Conservation (phyloP, 2,888 invertebrate genomes). For the Listrodromus nycthemerus region DNA sequence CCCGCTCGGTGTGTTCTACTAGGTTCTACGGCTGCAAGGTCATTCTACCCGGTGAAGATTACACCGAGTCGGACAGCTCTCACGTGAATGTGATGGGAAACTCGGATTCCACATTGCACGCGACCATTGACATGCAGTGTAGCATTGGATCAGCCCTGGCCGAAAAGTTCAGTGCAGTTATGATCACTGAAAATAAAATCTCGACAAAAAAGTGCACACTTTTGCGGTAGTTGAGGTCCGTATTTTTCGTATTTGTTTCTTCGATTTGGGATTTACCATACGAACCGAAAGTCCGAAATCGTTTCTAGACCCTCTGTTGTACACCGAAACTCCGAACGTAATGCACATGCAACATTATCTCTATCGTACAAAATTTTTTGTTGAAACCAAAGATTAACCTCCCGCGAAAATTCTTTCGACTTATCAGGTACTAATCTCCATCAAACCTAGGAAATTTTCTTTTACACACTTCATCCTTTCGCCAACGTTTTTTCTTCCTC, state of each 20-base stretch:
- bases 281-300: conserved; percentile 94
- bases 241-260: conserved; percentile 7
- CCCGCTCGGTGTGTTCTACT: conserved; percentile 96
- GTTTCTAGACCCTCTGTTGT: conserved; percentile 91
- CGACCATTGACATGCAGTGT: conserved; percentile 87
- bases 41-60: conserved; percentile 87
- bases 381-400: conserved; percentile 87
- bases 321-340: conserved; percentile 92
- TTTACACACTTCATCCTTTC: background rate
- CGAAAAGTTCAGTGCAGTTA: conserved; percentile 93
- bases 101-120: conserved; percentile 76
- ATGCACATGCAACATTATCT: conserved; percentile 94
- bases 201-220: conserved; percentile 13
- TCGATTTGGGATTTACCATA: conserved; percentile 86
- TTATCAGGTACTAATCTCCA: conserved; percentile 84
- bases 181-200: conserved; percentile 44
- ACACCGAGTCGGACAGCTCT: conserved; percentile 80
- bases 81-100: conserved; percentile 77
- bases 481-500: background rate
- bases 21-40: conserved; percentile 96
- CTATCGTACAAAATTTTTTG: conserved; percentile 84
- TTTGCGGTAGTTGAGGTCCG: background rate
- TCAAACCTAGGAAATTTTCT: conserved; percentile 14
- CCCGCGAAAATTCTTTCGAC: conserved; percentile 87
- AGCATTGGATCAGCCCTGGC: conserved; percentile 89